Evolutionary conservation across 92 coral and sea anemone species (phyloP).

Genomic region (Montipora capitata): DNA sequence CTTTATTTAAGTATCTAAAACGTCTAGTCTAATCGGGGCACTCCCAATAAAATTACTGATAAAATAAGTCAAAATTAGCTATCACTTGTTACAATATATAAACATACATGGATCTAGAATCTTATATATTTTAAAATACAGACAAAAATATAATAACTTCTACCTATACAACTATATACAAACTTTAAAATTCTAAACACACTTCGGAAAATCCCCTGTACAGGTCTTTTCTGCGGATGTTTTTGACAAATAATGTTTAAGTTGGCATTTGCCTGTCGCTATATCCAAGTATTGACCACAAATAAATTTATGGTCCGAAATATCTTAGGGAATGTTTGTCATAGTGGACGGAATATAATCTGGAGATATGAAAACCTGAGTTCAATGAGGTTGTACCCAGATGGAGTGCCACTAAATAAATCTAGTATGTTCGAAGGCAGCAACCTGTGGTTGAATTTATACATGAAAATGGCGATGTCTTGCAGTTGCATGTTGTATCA

Average conservation of each 20-base stretch:
- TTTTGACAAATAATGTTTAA: too few species aligned
- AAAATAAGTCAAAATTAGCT: neutral
- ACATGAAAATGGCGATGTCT: too few species aligned
- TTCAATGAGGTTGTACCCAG: neutral
- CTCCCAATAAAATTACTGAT: neutral
- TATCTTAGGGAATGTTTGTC: neutral
- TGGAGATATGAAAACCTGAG: slow-evolving; percentile 4
- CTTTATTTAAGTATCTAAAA: neutral
- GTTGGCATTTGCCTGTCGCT: too few species aligned
- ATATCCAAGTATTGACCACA: neutral
- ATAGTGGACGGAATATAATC: neutral
- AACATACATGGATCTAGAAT: too few species aligned
- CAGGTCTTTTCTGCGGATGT: too few species aligned
- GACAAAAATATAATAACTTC: neutral
- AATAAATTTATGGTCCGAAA: neutral
- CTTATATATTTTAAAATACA: neutral
- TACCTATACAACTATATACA: too few species aligned
- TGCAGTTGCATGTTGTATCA: too few species aligned
- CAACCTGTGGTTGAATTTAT: too few species aligned
- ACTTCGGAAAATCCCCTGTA: too few species aligned
- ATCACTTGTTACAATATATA: neutral
- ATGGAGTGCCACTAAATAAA: too few species aligned
- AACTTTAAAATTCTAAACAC: too few species aligned
- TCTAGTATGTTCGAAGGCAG: too few species aligned
- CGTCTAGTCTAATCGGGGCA: neutral